These are phyloP conservation scores for Volucella inflata DNA, from an alignment of 2,888 invertebrate genomes.

Conservation along the genomic window DNA sequence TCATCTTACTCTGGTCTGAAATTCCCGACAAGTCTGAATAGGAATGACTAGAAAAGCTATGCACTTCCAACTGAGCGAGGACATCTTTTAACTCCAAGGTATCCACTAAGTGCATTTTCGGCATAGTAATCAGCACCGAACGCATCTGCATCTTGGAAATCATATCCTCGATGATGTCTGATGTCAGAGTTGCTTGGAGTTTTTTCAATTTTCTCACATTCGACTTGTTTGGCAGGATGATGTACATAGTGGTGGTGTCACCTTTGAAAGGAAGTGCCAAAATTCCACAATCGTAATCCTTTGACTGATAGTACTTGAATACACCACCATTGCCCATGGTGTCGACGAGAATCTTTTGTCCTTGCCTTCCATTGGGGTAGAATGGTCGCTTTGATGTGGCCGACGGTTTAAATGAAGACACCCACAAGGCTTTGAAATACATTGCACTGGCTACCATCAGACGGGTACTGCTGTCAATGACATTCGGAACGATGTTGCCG, in stretches of 20 bases:
- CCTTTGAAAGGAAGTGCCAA: slow-evolving; percentile 87
- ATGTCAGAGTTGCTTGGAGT: slow-evolving; percentile 83
- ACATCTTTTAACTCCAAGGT: slow-evolving; percentile 85
- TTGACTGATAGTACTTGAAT: slow-evolving; percentile 84
- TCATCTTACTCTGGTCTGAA: slow-evolving; percentile 78
- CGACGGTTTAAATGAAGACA: slow-evolving; percentile 84
- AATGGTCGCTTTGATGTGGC: slow-evolving; percentile 80
- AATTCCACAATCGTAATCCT: slow-evolving; percentile 84
- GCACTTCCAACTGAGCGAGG: slow-evolving; percentile 86
- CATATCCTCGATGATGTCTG: slow-evolving; percentile 80
- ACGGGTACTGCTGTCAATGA: slow-evolving; percentile 84
- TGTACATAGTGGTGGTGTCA: slow-evolving; percentile 85
- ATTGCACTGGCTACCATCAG: slow-evolving; percentile 87
- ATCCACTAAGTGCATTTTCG: slow-evolving; percentile 88
- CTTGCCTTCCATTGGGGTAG: slow-evolving; percentile 63
- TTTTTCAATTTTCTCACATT: slow-evolving; percentile 83
- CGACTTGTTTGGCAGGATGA: slow-evolving; percentile 85
- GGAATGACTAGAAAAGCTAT: slow-evolving; percentile 86
- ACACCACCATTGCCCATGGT: slow-evolving; percentile 86
- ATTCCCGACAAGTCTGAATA: slow-evolving; percentile 85
- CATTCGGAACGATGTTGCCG: slow-evolving; percentile 83
- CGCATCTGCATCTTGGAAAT: slow-evolving; percentile 77
- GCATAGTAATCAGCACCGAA: slow-evolving; percentile 85
- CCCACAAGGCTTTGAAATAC: slow-evolving; percentile 86
- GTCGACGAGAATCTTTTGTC: slow-evolving; percentile 79